Evolutionary conservation across 2,113 vertebrate species (phyloP).

Genomic region (Silurus glanis): DNA sequence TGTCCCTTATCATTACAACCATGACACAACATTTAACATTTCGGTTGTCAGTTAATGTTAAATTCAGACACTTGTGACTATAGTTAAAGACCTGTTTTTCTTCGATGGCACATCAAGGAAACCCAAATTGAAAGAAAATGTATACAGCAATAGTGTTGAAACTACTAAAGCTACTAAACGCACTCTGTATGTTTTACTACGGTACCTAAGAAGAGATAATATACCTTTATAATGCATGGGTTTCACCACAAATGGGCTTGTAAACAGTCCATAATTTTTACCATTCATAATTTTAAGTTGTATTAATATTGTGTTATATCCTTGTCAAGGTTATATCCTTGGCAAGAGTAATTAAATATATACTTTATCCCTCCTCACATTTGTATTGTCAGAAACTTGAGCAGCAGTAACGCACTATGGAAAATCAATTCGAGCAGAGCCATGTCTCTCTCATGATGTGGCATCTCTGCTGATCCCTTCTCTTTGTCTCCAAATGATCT

Average conservation of each 20-base stretch:
- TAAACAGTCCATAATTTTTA: neutral
- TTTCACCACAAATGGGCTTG: constrained; percentile 40
- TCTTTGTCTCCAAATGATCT: constrained; percentile 64
- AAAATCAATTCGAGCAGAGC: constrained; percentile 71
- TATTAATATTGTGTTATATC: constrained; percentile 63
- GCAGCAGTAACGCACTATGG: constrained; percentile 59
- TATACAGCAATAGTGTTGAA: constrained; percentile 2
- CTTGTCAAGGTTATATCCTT: constrained; percentile 62
- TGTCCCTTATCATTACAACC: neutral
- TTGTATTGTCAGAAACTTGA: constrained; percentile 68
- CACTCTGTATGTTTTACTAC: constrained; percentile 1
- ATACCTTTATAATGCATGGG: neutral
- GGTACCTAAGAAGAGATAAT: neutral
- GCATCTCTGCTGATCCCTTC: constrained; percentile 62
- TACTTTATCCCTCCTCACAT: constrained; percentile 44
- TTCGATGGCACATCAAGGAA: neutral
- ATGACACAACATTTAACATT: constrained; percentile 7
- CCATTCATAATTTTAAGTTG: constrained; percentile 50
- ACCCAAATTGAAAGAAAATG: constrained; percentile 6
- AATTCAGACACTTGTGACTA: neutral
- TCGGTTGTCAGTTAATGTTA: neutral
- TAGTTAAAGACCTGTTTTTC: constrained; percentile 18
- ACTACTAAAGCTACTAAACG: neutral
- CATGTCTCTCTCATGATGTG: constrained; percentile 58
- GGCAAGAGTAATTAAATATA: constrained; percentile 65